Evolutionary conservation across 1,140 invertebrate species (phyloP).

Genomic region (Drosophila pallidifrons): DNA sequence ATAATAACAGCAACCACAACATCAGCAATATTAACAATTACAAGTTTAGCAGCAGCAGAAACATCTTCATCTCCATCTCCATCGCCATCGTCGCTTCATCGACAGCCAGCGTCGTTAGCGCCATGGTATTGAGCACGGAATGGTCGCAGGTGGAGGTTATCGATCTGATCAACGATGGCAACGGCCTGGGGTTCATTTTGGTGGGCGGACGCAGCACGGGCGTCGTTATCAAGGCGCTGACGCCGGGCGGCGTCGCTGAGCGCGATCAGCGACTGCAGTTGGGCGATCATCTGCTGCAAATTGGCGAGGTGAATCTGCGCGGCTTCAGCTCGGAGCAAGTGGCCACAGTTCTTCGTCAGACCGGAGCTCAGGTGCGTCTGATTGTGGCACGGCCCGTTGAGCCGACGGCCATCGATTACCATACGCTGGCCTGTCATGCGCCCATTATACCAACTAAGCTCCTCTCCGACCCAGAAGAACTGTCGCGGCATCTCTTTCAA

Average conservation of each 20-base stretch:
- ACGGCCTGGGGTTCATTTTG: constrained; percentile 94
- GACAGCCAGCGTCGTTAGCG: too few species aligned
- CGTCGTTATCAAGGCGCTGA: constrained; percentile 97
- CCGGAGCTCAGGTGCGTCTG: constrained; percentile 93
- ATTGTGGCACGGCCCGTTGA: constrained; percentile 95
- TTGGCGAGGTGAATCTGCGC: constrained; percentile 95
- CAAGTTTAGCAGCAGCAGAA: constrained; percentile 9
- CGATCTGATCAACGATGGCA: constrained; percentile 94
- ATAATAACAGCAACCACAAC: constrained; percentile 17
- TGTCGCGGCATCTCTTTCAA: constrained; percentile 91
- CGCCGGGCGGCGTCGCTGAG: constrained; percentile 96
- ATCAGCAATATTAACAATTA: constrained; percentile 8
- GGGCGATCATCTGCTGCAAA: constrained; percentile 97
- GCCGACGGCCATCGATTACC: constrained; percentile 88
- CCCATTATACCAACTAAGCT: constrained; percentile 93
- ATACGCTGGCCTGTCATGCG: constrained; percentile 88
- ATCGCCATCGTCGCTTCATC: background rate
- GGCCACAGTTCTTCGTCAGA: constrained; percentile 94
- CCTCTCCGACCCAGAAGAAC: constrained; percentile 92
- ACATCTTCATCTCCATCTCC: constrained; percentile 13
- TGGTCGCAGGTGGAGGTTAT: constrained; percentile 97
- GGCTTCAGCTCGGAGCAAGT: constrained; percentile 97
- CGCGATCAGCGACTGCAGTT: constrained; percentile 94
- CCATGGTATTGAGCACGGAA: constrained; percentile 93
- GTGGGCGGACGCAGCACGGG: constrained; percentile 97